A percentile compares a stretch with the other conserved stretches of the same genome.
phyloP scores from a whole-genome alignment of 2,888 invertebrate genomes.

The Hirtodrosophila duncani region DNA sequence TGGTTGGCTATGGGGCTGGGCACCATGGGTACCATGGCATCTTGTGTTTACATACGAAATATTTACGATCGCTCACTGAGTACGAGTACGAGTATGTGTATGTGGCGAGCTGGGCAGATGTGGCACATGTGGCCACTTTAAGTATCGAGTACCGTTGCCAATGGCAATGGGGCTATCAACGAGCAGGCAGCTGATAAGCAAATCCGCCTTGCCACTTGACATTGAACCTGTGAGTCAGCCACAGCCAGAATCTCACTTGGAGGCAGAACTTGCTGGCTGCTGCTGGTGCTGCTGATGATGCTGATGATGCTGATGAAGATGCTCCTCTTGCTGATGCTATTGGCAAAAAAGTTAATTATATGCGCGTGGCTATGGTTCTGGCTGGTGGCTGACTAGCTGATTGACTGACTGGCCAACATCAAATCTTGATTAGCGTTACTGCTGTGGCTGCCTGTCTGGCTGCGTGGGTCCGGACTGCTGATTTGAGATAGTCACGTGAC shows the following conservation, averaged over 20 bases:
- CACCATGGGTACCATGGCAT: conserved; percentile 5
- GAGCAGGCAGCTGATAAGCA: conserved; percentile 50
- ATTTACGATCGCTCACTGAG: conserved; percentile 45
- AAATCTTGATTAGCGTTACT: conserved; percentile 60
- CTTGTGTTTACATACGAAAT: conserved; percentile 64
- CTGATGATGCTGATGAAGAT: conserved; percentile 26
- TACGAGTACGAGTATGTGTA: neutral
- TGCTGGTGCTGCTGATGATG: neutral
- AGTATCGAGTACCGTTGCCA: conserved; percentile 38
- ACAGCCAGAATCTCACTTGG: no score
- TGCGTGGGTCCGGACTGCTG: no score
- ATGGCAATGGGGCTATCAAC: conserved; percentile 38
- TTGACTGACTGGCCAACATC: conserved; percentile 43
- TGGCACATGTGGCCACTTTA: conserved; percentile 18
- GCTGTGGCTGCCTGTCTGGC: neutral
- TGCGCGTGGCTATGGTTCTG: conserved; percentile 67
- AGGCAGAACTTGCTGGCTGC: conserved; percentile 2
- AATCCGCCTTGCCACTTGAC: conserved; percentile 51
- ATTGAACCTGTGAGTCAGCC: conserved; percentile 61
- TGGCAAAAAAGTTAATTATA: conserved; percentile 70
- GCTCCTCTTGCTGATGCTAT: neutral
- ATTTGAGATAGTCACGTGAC: no score
- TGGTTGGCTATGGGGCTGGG: conserved; percentile 37
- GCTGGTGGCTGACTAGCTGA: no score
- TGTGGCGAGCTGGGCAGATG: conserved; percentile 1